A percentile compares a stretch with the other conserved stretches of the same genome.
Evolutionary conservation across 2,888 invertebrate species (phyloP).

Genomic region (Tolmerus cingulatus): DNA sequence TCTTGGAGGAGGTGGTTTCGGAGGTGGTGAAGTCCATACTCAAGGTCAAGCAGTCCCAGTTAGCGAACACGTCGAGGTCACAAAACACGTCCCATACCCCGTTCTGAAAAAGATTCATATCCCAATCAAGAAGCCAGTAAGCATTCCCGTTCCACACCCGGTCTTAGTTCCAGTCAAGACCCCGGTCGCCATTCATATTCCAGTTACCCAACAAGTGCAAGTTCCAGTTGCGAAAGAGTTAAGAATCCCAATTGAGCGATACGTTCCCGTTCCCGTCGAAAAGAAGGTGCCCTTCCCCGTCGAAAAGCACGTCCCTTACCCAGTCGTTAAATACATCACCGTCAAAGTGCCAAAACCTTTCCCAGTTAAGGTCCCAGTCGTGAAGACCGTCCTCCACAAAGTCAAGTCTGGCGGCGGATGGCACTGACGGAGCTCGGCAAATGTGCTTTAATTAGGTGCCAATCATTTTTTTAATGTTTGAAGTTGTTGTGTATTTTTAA

Average conservation of each 20-base stretch:
- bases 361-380: slow-evolving; percentile 77
- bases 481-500: neutral
- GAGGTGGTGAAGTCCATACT: slow-evolving; percentile 43
- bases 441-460: slow-evolving; percentile 41
- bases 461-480: slow-evolving; percentile 42
- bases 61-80: slow-evolving; percentile 67
- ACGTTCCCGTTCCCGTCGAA: slow-evolving; percentile 76
- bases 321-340: slow-evolving; percentile 77
- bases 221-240: slow-evolving; percentile 74
- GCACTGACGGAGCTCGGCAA: slow-evolving; percentile 40
- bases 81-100: slow-evolving; percentile 71
- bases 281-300: slow-evolving; percentile 78
- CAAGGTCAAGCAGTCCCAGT: slow-evolving; percentile 59
- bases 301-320: slow-evolving; percentile 75
- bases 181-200: slow-evolving; percentile 81
- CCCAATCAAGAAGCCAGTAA: slow-evolving; percentile 74
- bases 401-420: slow-evolving; percentile 56
- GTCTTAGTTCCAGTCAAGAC: slow-evolving; percentile 78
- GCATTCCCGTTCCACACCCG: slow-evolving; percentile 79
- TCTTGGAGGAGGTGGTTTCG: slow-evolving; percentile 3
- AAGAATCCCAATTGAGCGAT: slow-evolving; percentile 68
- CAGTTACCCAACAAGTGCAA: slow-evolving; percentile 76
- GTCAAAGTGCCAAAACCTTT: slow-evolving; percentile 81
- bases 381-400: slow-evolving; percentile 70
- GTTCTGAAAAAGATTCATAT: slow-evolving; percentile 77